Evolutionary conservation across 2,888 invertebrate genomes (phyloP).

Genomic region (Cenopis cana): DNA sequence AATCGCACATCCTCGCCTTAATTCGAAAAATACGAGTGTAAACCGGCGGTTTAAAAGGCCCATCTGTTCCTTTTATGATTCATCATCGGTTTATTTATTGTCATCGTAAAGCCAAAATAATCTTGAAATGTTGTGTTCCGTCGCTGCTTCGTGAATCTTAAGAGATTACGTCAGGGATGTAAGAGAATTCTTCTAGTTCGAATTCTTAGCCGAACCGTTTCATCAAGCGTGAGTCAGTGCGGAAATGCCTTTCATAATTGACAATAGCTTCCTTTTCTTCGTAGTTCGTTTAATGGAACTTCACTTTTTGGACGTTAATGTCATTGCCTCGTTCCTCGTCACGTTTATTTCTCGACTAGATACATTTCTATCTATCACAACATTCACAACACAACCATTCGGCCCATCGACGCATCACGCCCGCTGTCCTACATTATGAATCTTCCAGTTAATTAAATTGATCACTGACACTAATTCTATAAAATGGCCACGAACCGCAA

Average conservation of each 20-base stretch:
- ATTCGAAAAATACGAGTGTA: constrained; percentile 12
- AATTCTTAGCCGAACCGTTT: constrained; percentile 27
- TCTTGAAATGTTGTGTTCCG: constrained; percentile 32
- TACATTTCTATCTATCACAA: not conserved
- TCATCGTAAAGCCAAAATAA: constrained; percentile 41
- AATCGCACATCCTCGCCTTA: too few species aligned
- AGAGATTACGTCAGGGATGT: constrained; percentile 32
- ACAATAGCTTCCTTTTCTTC: constrained; percentile 25
- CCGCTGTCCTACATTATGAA: constrained; percentile 5
- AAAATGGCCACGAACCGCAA: not conserved
- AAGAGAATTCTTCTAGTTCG: constrained; percentile 33
- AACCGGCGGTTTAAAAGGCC: constrained; percentile 26
- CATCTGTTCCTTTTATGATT: constrained; percentile 42
- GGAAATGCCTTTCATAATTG: constrained; percentile 38
- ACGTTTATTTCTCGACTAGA: too few species aligned
- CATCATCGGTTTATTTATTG: constrained; percentile 40
- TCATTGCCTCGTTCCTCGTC: too few species aligned
- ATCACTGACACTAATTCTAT: not conserved
- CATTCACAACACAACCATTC: too few species aligned
- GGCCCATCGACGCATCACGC: not conserved
- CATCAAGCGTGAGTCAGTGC: constrained; percentile 33
- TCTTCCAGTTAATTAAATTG: constrained; percentile 20
- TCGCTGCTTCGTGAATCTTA: constrained; percentile 12
- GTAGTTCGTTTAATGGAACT: not conserved
- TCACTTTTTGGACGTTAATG: not conserved